phyloP scores from a whole-genome alignment of 2,113 vertebrate genomes.

The Nasalis larvatus region DNA sequence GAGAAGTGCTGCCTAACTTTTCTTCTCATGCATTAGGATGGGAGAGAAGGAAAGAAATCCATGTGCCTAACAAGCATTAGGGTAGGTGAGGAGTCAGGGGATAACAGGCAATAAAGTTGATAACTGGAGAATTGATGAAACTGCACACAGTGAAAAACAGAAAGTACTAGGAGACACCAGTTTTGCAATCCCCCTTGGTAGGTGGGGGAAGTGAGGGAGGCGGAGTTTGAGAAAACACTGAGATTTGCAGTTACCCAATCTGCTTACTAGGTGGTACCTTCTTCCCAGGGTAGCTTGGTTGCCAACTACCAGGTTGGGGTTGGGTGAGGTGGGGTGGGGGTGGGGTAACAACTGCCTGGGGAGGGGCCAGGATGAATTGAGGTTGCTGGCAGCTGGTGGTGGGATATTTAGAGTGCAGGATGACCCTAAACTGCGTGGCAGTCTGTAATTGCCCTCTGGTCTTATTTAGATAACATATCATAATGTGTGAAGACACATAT shows the following conservation, averaged over 20 bases:
- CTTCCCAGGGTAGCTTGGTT: neutral
- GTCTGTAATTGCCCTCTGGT: neutral
- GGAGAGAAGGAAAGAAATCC: neutral
- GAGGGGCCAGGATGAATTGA: too few relatives aligned
- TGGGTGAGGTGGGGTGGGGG: neutral
- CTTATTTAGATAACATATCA: neutral
- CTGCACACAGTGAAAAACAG: accelerated
- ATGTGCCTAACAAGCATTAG: neutral
- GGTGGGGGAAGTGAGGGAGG: accelerated
- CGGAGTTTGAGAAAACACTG: accelerated
- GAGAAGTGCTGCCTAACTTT: neutral
- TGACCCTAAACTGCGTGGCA: neutral
- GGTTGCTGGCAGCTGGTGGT: too few relatives aligned
- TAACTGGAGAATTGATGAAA: neutral
- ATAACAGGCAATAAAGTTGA: too few relatives aligned
- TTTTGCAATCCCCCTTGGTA: accelerated
- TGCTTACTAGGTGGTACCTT: neutral
- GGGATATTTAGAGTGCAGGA: neutral
- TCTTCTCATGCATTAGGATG: neutral
- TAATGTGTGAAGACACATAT: neutral
- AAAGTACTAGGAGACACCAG: accelerated
- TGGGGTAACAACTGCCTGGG: too few relatives aligned
- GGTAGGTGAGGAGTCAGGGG: neutral
- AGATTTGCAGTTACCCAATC: neutral
- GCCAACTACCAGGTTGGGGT: too few relatives aligned